These are phyloP conservation scores for Sussaba pulchella DNA, from an alignment of 2,888 invertebrate genomes.

Conservation along the genomic window DNA sequence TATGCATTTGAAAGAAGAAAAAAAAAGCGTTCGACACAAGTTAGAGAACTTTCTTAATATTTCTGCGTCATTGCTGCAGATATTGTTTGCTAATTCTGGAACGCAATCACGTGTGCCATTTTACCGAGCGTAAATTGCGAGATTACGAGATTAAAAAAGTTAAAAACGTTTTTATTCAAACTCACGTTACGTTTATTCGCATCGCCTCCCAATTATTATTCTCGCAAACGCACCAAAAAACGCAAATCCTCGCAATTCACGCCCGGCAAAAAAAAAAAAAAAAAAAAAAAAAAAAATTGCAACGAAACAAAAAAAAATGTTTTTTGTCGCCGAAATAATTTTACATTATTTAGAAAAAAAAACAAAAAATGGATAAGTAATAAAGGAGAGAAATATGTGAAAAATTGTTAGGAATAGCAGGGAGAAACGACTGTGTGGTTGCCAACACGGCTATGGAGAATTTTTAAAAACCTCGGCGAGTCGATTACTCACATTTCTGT, in stretches of 20 bases:
- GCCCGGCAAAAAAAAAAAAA: slow-evolving; percentile 35
- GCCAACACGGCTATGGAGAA: slow-evolving; percentile 65
- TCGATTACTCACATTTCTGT: slow-evolving; percentile 73
- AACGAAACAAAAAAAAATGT: slow-evolving; percentile 41
- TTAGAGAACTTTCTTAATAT: slow-evolving; percentile 6
- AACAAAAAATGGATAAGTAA: slow-evolving; percentile 23
- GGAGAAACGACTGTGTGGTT: slow-evolving; percentile 50
- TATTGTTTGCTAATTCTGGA: slow-evolving; percentile 46
- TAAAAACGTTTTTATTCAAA: no score
- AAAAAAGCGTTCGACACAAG: slow-evolving; percentile 23
- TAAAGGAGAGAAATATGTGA: background rate
- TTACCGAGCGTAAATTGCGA: slow-evolving; percentile 43
- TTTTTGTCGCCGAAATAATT: slow-evolving; percentile 38
- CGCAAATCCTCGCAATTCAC: slow-evolving; percentile 54
- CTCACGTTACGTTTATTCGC: no score
- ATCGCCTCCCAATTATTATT: no score
- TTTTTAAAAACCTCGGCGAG: slow-evolving; percentile 58
- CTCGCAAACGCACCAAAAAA: no score
- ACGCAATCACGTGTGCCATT: slow-evolving; percentile 57
- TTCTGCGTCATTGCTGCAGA: background rate
- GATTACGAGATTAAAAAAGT: no score
- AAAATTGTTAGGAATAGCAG: slow-evolving; percentile 50
- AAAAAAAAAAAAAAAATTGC: slow-evolving; percentile 8
- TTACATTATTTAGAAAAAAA: slow-evolving; percentile 33
- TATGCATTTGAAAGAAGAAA: slow-evolving; percentile 33